These are phyloP conservation scores for Trachelus iudaicus DNA, from an alignment of 2,888 invertebrate genomes.

Conservation along the genomic window DNA sequence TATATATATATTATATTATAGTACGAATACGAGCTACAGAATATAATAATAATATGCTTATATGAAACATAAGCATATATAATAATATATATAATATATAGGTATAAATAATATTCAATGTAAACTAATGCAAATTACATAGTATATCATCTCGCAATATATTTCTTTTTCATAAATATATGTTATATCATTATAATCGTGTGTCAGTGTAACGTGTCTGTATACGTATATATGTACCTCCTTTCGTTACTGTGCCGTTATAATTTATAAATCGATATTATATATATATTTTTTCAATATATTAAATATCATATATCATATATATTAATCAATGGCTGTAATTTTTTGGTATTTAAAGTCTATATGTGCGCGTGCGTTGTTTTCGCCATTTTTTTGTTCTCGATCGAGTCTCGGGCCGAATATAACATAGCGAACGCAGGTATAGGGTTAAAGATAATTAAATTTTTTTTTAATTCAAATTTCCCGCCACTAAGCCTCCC, in stretches of 20 bases:
- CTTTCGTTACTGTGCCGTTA: slow-evolving; percentile 46
- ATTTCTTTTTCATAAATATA: slow-evolving; percentile 54
- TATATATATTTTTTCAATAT: slow-evolving; percentile 47
- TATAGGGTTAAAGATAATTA: too few relatives aligned
- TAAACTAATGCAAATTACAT: slow-evolving; percentile 52
- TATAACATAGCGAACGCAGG: too few relatives aligned
- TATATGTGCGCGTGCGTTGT: not conserved
- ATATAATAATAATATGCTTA: slow-evolving; percentile 30
- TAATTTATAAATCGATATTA: slow-evolving; percentile 19
- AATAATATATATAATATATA: slow-evolving; percentile 40
- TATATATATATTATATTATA: slow-evolving; percentile 20
- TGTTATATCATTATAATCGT: slow-evolving; percentile 46
- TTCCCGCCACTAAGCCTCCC: not conserved
- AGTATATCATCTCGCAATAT: slow-evolving; percentile 43
- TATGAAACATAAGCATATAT: slow-evolving; percentile 27
- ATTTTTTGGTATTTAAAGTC: not conserved
- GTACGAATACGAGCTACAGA: slow-evolving; percentile 26
- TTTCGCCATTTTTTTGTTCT: not conserved
- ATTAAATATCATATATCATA: slow-evolving; percentile 34
- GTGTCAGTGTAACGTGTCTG: not conserved
- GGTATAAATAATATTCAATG: slow-evolving; percentile 41
- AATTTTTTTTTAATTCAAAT: not conserved
- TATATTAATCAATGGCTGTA: slow-evolving; percentile 38
- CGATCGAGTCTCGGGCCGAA: not conserved
- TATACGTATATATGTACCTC: slow-evolving; percentile 31